Percentiles rank a stretch among this genome's conserved stretches.
Evolutionary conservation across 2,797 vertebrate species (phyloP).

Genomic region (Sebastes glaucus): DNA sequence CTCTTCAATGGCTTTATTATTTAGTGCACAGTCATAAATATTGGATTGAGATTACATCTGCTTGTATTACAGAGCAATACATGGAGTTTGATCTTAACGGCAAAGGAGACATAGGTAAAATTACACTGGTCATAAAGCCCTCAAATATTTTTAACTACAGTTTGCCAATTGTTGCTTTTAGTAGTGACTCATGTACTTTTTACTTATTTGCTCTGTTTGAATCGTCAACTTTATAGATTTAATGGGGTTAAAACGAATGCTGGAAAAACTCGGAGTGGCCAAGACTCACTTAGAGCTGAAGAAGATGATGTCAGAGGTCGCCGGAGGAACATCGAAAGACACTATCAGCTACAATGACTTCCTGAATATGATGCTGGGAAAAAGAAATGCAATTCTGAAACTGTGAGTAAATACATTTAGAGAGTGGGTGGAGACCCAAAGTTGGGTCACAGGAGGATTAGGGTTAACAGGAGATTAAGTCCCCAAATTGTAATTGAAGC

Average conservation of each 20-base stretch:
- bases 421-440: neutral
- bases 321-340: conserved; percentile 72
- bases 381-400: conserved; percentile 86
- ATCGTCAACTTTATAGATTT: conserved; percentile 71
- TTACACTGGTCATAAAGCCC: neutral
- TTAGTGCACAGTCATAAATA: neutral
- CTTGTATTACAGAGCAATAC: conserved; percentile 82
- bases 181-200: neutral
- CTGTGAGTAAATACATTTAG: conserved; percentile 75
- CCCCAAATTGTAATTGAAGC: neutral
- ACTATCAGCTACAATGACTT: conserved; percentile 85
- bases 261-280: conserved; percentile 86
- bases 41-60: neutral
- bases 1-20: neutral
- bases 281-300: conserved; percentile 90
- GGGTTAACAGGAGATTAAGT: neutral
- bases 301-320: conserved; percentile 87
- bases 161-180: neutral
- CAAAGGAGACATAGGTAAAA: conserved; percentile 87
- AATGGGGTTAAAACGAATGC: conserved; percentile 88
- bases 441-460: neutral
- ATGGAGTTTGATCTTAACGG: conserved; percentile 90
- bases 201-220: neutral
- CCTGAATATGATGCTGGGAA: conserved; percentile 88
- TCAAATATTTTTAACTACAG: neutral